These are phyloP conservation scores for Microcebus jonahi DNA, from an alignment of 2,113 vertebrate species.

Conservation along the genomic window DNA sequence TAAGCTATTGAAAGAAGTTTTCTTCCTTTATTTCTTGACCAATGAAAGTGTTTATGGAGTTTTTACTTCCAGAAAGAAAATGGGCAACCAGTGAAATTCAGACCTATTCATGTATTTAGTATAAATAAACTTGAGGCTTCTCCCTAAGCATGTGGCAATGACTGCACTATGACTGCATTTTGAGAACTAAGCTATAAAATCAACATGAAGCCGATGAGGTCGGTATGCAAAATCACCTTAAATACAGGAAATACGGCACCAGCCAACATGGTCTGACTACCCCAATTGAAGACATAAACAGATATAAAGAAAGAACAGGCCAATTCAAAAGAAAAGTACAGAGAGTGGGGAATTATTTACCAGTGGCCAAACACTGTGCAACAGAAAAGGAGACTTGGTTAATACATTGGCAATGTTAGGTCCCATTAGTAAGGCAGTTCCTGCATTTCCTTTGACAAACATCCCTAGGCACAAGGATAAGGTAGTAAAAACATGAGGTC, in stretches of 20 bases:
- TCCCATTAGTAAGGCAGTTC: neutral
- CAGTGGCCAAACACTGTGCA: neutral
- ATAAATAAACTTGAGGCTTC: neutral
- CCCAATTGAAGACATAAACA: neutral
- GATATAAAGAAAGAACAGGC: neutral
- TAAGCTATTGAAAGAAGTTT: neutral
- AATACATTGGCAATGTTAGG: neutral
- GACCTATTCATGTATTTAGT: neutral
- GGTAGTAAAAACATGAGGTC: neutral
- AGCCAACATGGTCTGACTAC: neutral
- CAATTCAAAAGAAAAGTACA: neutral
- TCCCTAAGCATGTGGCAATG: neutral
- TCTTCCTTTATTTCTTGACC: neutral
- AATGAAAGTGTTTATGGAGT: neutral
- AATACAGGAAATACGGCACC: neutral
- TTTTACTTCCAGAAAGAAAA: neutral
- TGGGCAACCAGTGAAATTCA: neutral
- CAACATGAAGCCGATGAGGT: neutral
- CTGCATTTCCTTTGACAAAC: neutral
- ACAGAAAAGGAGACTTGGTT: neutral
- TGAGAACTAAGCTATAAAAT: neutral
- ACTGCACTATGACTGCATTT: rapidly evolving
- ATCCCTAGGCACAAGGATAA: neutral
- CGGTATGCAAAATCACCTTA: neutral
- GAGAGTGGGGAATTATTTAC: neutral